phyloP scores from a whole-genome alignment of 1,140 invertebrate species.

The Yoshiicerus persimilis region DNA sequence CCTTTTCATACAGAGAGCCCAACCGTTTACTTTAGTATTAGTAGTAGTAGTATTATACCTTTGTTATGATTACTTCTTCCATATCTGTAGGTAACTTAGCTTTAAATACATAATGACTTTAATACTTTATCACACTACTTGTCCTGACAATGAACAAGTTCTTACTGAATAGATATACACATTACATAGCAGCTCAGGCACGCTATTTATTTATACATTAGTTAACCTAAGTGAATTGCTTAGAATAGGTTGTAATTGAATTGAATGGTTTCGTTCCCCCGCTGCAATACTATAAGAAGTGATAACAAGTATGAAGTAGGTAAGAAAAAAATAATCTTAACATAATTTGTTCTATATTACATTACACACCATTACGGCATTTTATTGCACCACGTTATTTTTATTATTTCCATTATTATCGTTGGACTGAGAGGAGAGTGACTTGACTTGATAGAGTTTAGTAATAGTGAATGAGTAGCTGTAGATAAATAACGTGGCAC shows the following conservation, averaged over 20 bases:
- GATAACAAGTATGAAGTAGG: background rate
- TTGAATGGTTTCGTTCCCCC: background rate
- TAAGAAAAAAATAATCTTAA: background rate
- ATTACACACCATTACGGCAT: background rate
- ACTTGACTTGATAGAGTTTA: too few relatives aligned
- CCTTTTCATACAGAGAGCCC: background rate
- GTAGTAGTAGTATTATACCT: background rate
- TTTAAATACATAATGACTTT: background rate
- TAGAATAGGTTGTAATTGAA: background rate
- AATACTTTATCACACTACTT: background rate
- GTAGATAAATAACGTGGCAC: background rate
- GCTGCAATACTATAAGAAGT: too few relatives aligned
- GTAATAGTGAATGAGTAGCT: background rate
- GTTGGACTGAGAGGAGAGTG: background rate
- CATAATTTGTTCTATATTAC: constrained; percentile 18
- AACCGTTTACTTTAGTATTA: background rate
- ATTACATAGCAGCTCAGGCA: background rate
- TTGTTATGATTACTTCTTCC: background rate
- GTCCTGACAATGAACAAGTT: too few relatives aligned
- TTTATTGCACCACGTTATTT: background rate
- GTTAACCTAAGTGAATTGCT: background rate
- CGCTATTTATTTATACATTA: background rate
- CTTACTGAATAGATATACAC: background rate
- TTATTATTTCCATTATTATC: background rate
- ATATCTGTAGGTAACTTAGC: background rate